A percentile compares a stretch with the other conserved stretches of the same genome.
These are phyloP conservation scores for Cotesia glomerata DNA, from an alignment of 1,140 invertebrate species.

Conservation along the genomic window DNA sequence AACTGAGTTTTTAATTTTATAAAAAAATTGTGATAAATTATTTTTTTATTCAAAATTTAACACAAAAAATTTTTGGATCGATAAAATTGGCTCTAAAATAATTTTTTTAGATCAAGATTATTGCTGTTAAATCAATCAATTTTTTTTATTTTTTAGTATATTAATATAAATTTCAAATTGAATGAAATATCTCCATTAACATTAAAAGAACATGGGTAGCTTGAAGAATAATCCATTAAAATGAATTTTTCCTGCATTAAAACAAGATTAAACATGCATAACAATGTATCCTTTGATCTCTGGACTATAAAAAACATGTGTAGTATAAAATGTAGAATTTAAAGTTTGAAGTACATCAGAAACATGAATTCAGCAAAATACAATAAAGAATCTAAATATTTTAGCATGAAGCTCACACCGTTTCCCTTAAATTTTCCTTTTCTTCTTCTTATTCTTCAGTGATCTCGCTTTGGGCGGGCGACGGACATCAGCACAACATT, in stretches of 20 bases:
- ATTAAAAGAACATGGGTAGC: too few relatives aligned
- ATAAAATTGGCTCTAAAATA: background rate
- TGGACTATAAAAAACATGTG: background rate
- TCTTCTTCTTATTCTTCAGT: background rate
- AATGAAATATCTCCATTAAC: too few relatives aligned
- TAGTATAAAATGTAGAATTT: background rate
- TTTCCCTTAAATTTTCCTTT: background rate
- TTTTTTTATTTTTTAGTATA: too few relatives aligned
- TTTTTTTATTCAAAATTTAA: too few relatives aligned
- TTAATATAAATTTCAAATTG: too few relatives aligned
- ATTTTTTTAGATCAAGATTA: too few relatives aligned
- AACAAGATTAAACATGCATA: too few relatives aligned
- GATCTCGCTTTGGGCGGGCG: slow-evolving; percentile 34
- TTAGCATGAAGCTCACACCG: background rate
- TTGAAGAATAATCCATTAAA: too few relatives aligned
- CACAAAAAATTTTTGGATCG: background rate
- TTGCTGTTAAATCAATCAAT: background rate
- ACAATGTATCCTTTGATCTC: too few relatives aligned
- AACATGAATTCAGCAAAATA: background rate
- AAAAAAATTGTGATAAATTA: too few relatives aligned
- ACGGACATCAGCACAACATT: slow-evolving; percentile 6
- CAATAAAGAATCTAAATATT: background rate
- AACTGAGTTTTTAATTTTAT: too few relatives aligned
- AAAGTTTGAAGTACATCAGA: background rate
- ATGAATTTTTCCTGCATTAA: too few relatives aligned